Conservation (phyloP, 2,797 vertebrate species). For the Poeciliopsis gracilis region DNA sequence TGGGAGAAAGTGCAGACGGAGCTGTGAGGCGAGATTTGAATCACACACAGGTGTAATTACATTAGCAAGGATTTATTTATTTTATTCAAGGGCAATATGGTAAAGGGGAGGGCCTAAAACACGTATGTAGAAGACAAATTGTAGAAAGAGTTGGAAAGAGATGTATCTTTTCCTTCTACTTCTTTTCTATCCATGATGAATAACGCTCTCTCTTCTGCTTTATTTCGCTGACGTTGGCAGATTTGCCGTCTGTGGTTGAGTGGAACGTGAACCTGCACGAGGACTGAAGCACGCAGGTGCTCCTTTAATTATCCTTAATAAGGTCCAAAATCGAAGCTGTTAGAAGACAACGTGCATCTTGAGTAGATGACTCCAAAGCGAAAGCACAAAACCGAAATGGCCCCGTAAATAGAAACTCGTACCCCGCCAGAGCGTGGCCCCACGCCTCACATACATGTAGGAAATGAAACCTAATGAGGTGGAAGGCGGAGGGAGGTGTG, state of each 20-base stretch:
- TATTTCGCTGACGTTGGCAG: conserved; percentile 9
- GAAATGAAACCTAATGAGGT: background rate
- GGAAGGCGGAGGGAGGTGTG: background rate
- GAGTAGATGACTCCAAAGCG: background rate
- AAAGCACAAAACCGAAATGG: background rate
- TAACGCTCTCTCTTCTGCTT: background rate
- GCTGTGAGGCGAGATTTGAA: too few relatives aligned
- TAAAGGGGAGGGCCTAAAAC: background rate
- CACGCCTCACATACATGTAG: background rate
- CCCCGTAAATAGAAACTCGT: background rate
- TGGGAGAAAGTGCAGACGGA: too few relatives aligned
- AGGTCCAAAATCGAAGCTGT: background rate
- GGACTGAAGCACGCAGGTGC: background rate
- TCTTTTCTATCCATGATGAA: background rate
- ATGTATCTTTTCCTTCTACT: background rate
- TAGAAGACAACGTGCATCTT: background rate
- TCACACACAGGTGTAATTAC: background rate
- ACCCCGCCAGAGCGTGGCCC: background rate
- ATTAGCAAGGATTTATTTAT: too few relatives aligned
- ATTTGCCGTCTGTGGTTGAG: background rate
- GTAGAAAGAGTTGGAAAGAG: background rate
- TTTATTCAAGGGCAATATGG: background rate
- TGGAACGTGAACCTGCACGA: conserved; percentile 9
- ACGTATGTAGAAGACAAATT: background rate
- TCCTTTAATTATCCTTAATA: conserved; percentile 29